Percentiles rank a stretch among this genome's conserved stretches.
phyloP scores from a whole-genome alignment of 1,140 invertebrate genomes.

The Philotrypesis tridentata region DNA sequence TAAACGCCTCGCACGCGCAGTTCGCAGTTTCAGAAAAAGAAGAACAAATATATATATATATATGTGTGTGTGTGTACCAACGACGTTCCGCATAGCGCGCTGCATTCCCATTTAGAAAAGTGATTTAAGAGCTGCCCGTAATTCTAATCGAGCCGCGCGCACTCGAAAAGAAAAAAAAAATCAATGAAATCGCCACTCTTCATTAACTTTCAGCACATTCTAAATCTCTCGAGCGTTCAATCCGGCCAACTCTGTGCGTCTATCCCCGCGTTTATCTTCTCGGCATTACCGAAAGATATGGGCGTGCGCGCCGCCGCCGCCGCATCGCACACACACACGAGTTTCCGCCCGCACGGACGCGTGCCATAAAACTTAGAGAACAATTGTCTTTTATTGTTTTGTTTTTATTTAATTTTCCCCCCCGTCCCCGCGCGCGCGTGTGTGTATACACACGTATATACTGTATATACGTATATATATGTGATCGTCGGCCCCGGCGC shows the following conservation, averaged over 20 bases:
- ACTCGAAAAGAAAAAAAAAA: too few species aligned
- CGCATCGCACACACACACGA: too few species aligned
- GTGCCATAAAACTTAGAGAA: conserved; percentile 68
- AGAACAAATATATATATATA: too few species aligned
- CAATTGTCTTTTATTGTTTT: conserved; percentile 72
- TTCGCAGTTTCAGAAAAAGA: too few species aligned
- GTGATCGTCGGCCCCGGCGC: conserved; percentile 44
- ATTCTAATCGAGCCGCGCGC: too few species aligned
- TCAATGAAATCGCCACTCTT: not conserved
- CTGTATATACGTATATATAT: conserved; percentile 42
- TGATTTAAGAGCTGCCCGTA: too few species aligned
- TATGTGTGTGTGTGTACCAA: too few species aligned
- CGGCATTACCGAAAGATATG: not conserved
- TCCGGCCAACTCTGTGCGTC: not conserved
- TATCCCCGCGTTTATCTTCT: not conserved
- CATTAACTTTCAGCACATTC: not conserved
- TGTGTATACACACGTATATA: too few species aligned
- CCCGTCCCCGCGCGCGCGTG: too few species aligned
- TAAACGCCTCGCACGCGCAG: not conserved
- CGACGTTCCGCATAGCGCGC: too few species aligned
- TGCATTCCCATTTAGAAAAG: too few species aligned
- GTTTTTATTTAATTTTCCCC: conserved; percentile 70
- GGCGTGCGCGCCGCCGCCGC: conserved; percentile 30
- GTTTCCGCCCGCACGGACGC: conserved; percentile 50
- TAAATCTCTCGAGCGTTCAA: not conserved